Evolutionary conservation across 2,888 invertebrate genomes (phyloP), one percentile per base, ranked within the genome.

Genomic region (Scaptomyza parva): DNA sequence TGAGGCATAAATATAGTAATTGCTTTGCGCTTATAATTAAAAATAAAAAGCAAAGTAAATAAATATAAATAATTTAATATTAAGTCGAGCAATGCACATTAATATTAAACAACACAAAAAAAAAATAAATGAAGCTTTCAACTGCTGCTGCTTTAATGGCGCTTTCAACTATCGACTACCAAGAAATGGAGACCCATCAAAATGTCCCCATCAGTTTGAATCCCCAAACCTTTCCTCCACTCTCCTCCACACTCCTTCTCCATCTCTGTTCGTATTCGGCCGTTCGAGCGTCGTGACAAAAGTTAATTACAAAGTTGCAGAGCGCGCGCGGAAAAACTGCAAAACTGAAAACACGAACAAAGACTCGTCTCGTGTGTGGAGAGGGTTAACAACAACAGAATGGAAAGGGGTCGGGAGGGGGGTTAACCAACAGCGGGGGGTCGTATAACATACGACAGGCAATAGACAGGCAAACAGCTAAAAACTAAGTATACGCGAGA

Each of bases 241-340:
- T 53, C 12, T 28, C 28, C 1, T 28, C 3, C 3, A 28, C 0
- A 9, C 14, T 6, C 33, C 35, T 28, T 47, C 41, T n/a, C 35
- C 28, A 14, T 22, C 45, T 52, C 51, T 28, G 28, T 9, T 9
- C 28, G 9, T 14, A 51, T 18, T 12, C 30, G 45, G 35, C 33
- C 3, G 30, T 20, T 53, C n/a, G 51, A 26, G 47, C 64, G 73
- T 81, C 90, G 89, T 89, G 89, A 90, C 90, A 89, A 88, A 88
- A 88, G 86, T 89, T 89, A 89, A 89, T 89, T 89, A 89, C 86
- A 88, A 88, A 81, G 77, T 88, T 84, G 86, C 81, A 79, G 77
- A 78, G 71, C 68, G 73, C n/a, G n/a, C n/a, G n/a, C n/a, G n/a
- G n/a, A n/a, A 70, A 70, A 74, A 76, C 81, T 70, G 70, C 72